phyloP scores from a whole-genome alignment of 1,140 invertebrate genomes.

The Conopomorpha cramerella region DNA sequence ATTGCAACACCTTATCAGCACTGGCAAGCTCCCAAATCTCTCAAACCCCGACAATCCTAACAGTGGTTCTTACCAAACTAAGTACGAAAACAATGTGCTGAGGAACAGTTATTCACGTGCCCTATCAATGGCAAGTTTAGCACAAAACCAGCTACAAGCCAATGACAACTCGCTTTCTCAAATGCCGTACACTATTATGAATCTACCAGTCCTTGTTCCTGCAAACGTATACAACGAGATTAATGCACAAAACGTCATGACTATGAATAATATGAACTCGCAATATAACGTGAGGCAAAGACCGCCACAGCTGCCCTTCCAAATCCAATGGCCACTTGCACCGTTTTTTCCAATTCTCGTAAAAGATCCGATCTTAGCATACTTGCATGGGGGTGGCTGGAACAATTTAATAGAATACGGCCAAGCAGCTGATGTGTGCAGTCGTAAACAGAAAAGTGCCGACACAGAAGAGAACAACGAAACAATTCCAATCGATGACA shows the following conservation, averaged over 20 bases:
- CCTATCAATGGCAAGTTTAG: neutral
- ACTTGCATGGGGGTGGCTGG: conserved; percentile 47
- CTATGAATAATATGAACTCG: neutral
- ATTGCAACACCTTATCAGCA: neutral
- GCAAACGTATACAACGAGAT: neutral
- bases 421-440: conserved; percentile 55
- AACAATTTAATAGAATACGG: conserved; percentile 64
- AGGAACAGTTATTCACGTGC: neutral
- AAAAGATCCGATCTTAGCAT: conserved; percentile 59
- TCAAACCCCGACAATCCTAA: neutral
- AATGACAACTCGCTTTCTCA: neutral
- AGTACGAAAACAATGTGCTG: neutral
- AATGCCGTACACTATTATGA: neutral
- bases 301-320: conserved; percentile 19
- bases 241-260: neutral
- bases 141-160: neutral
- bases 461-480: conserved; percentile 10
- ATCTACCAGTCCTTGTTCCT: too few species aligned
- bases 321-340: conserved; percentile 48
- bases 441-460: conserved; percentile 26
- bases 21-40: neutral
- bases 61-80: neutral
- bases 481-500: conserved; percentile 5
- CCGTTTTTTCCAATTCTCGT: conserved; percentile 61
- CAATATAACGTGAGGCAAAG: conserved; percentile 23